A percentile compares a stretch with the other conserved stretches of the same genome.
These are phyloP conservation scores for Chrysogorgia sp. DNA, from an alignment of 92 coral and sea anemone genomes.

Conservation along the genomic window DNA sequence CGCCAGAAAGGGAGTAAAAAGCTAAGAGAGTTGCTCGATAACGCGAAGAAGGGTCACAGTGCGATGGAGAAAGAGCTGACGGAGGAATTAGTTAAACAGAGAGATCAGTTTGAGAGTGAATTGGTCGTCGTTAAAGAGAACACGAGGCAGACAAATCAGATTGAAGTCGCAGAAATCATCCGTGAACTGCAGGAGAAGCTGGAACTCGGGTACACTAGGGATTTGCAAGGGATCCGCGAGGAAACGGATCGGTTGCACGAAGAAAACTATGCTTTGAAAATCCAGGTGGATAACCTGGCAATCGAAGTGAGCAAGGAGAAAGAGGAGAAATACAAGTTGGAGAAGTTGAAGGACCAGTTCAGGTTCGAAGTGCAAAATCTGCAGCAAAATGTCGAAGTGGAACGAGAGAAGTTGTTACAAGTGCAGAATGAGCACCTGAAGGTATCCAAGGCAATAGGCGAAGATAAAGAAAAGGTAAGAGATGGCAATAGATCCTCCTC, in stretches of 20 bases:
- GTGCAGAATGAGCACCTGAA: constrained; percentile 1
- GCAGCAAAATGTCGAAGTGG: constrained; percentile 21
- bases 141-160: constrained; percentile 7
- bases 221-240: background rate
- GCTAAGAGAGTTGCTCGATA: constrained; percentile 33
- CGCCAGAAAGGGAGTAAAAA: constrained; percentile 45
- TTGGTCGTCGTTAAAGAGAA: constrained; percentile 1
- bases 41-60: constrained; percentile 26
- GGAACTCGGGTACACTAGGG: background rate
- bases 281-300: constrained; percentile 29
- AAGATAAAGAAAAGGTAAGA: constrained; percentile 34
- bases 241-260: constrained; percentile 6
- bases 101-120: constrained; percentile 38
- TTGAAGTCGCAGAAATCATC: constrained; percentile 4
- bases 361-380: constrained; percentile 24
- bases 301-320: constrained; percentile 41
- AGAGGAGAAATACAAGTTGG: constrained; percentile 36
- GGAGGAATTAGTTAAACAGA: constrained; percentile 62
- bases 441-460: background rate
- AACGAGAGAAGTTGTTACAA: constrained; percentile 19
- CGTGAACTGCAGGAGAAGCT: constrained; percentile 18
- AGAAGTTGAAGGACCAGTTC: constrained; percentile 42
- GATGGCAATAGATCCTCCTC: no score
- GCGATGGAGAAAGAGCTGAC: constrained; percentile 42
- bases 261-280: constrained; percentile 22